phyloP scores from a whole-genome alignment of 2,888 invertebrate species.

The Vannuccia rotundouncinata region DNA sequence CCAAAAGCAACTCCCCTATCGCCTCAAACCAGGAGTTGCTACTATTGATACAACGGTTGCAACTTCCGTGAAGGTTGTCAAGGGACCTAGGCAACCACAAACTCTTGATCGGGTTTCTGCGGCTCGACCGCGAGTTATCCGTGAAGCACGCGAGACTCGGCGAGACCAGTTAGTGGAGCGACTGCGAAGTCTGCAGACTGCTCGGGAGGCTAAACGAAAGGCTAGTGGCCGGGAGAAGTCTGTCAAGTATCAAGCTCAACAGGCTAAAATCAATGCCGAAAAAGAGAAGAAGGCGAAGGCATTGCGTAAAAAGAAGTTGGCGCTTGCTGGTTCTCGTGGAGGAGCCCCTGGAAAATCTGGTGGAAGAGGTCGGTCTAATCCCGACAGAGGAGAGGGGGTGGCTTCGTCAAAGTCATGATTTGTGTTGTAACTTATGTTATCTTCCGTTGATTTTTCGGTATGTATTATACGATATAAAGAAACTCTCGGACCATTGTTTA shows the following conservation, averaged over 20 bases:
- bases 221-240: neutral
- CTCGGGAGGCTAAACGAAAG: neutral
- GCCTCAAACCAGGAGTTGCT: neutral
- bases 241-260: neutral
- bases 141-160: constrained; percentile 1
- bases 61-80: too few species aligned
- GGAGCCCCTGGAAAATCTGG: neutral
- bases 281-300: neutral
- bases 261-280: neutral
- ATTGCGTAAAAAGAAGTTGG: neutral
- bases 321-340: neutral
- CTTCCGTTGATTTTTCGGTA: too few species aligned
- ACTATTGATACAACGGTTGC: neutral
- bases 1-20: constrained; percentile 10
- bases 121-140: constrained; percentile 20
- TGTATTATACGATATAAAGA: too few species aligned
- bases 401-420: neutral
- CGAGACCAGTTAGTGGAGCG: neutral
- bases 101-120: neutral
- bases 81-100: neutral
- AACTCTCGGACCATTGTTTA: too few species aligned
- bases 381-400: neutral
- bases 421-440: too few species aligned
- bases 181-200: neutral
- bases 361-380: neutral